A percentile compares a stretch with the other conserved stretches of the same genome.
phyloP scores from a whole-genome alignment of 2,888 invertebrate genomes.

The Parnassius orleans region DNA sequence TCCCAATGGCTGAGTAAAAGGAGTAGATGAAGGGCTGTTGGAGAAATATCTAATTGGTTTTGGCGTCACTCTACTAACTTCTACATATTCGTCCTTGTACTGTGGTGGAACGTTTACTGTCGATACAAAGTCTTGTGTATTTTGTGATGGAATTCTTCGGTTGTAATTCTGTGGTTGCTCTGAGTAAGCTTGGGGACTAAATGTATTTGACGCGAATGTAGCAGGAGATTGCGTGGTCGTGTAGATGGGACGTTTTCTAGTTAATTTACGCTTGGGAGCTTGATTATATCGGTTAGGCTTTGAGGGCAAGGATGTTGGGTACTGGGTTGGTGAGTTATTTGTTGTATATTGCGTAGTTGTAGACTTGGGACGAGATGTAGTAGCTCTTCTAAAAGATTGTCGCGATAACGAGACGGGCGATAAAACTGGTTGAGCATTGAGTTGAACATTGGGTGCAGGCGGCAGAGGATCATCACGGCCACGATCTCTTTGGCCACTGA shows the following conservation, averaged over 20 bases:
- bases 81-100: slow-evolving; percentile 71
- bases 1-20: slow-evolving; percentile 48
- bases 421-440: slow-evolving; percentile 29
- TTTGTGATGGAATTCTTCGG: slow-evolving; percentile 45
- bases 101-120: slow-evolving; percentile 58
- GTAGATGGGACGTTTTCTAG: slow-evolving; percentile 66
- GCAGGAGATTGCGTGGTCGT: slow-evolving; percentile 52
- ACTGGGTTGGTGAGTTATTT: slow-evolving; percentile 38
- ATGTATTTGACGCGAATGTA: slow-evolving; percentile 48
- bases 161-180: slow-evolving; percentile 48
- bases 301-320: slow-evolving; percentile 36
- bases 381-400: slow-evolving; percentile 61
- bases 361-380: slow-evolving; percentile 63
- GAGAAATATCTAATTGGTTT: slow-evolving; percentile 58
- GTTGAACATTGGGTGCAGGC: slow-evolving; percentile 33
- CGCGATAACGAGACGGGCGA: slow-evolving; percentile 42
- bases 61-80: slow-evolving; percentile 69
- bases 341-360: slow-evolving; percentile 48
- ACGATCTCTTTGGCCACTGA: slow-evolving; percentile 78
- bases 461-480: slow-evolving; percentile 62
- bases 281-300: slow-evolving; percentile 51
- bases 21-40: slow-evolving; percentile 50
- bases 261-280: slow-evolving; percentile 59
- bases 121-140: slow-evolving; percentile 40
- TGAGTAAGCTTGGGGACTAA: slow-evolving; percentile 44